phyloP scores from a whole-genome alignment of 2,797 vertebrate genomes.

The Eurystomus glaucurus region DNA sequence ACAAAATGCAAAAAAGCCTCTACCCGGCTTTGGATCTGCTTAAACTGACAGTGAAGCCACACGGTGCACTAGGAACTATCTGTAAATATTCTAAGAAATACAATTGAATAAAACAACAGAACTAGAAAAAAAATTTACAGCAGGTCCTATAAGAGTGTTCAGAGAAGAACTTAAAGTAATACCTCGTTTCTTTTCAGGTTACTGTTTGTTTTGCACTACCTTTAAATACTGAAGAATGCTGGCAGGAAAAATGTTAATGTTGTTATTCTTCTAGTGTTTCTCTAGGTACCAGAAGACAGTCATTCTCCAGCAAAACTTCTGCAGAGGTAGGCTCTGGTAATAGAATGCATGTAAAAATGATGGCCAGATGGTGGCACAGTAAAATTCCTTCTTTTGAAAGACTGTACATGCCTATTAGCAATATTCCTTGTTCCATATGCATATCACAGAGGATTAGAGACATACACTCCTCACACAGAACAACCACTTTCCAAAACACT shows the following conservation, averaged over 20 bases:
- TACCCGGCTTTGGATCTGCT: neutral
- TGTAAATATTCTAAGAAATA: neutral
- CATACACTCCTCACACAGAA: constrained; percentile 58
- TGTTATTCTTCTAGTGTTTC: neutral
- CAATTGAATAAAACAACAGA: neutral
- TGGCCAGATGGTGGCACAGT: constrained; percentile 62
- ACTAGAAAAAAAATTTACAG: neutral
- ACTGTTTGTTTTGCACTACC: neutral
- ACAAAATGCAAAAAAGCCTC: neutral
- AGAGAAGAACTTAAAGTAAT: neutral
- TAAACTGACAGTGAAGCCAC: neutral
- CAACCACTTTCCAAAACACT: constrained; percentile 69
- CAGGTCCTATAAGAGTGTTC: neutral
- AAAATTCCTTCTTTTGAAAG: constrained; percentile 56
- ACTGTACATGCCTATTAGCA: constrained; percentile 24
- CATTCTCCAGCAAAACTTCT: constrained; percentile 60
- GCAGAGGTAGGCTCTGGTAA: neutral
- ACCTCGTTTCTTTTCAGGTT: neutral
- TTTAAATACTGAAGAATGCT: constrained; percentile 3
- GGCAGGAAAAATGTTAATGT: neutral
- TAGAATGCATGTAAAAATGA: constrained; percentile 65
- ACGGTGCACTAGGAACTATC: neutral
- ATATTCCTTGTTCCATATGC: constrained; percentile 52
- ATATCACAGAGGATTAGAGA: constrained; percentile 68
- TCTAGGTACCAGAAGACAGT: constrained; percentile 24